phyloP scores from a whole-genome alignment of 2,113 vertebrate species.

The Uropsilus gracilis region DNA sequence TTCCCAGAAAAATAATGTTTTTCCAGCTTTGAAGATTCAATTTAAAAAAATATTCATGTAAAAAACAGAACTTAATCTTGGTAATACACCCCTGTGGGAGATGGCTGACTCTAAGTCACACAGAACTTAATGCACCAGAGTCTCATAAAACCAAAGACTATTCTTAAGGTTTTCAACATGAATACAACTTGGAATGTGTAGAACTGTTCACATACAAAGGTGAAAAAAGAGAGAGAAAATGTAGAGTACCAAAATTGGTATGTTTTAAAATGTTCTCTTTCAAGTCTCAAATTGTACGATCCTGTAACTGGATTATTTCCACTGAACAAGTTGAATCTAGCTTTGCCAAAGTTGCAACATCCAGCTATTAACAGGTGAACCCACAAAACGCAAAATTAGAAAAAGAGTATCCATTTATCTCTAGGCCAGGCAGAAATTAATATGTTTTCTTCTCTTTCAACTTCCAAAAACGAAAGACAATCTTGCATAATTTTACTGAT shows the following conservation, averaged over 20 bases:
- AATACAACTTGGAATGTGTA: background rate
- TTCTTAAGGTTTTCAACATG: constrained; percentile 14
- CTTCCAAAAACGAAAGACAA: background rate
- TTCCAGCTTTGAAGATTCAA: constrained; percentile 52
- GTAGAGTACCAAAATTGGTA: background rate
- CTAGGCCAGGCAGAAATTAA: background rate
- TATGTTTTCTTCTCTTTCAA: background rate
- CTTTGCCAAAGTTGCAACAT: constrained; percentile 23
- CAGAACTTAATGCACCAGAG: background rate
- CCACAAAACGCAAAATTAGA: background rate
- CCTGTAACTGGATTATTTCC: background rate
- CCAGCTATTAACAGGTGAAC: background rate
- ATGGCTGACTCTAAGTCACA: background rate
- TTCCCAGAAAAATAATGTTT: constrained; percentile 44
- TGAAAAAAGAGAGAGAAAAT: background rate
- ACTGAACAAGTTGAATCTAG: background rate
- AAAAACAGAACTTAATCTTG: constrained; percentile 55
- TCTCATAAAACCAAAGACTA: background rate
- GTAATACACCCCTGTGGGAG: background rate
- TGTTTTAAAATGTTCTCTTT: background rate
- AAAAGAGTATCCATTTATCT: background rate
- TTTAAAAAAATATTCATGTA: background rate
- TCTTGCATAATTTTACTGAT: background rate
- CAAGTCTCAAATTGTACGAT: background rate
- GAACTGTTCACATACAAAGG: background rate